Percentiles rank a stretch among this genome's conserved stretches.
phyloP scores from a whole-genome alignment of 2,113 vertebrate genomes.

The Xyrauchen texanus region DNA sequence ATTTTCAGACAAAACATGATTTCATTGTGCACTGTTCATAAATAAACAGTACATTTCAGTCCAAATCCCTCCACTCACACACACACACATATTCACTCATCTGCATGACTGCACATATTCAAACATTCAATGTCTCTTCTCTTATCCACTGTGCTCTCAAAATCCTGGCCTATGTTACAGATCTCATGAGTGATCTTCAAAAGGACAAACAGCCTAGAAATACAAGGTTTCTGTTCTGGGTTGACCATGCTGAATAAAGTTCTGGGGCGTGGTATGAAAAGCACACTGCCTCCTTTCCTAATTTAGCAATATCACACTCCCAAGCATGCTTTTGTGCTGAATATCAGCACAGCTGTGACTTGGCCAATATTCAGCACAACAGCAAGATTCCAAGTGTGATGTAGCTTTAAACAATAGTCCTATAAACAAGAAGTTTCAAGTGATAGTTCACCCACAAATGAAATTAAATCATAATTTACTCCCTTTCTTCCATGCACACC shows the following conservation, averaged over 20 bases:
- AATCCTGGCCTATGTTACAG: constrained; percentile 6
- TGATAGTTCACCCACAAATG: no score
- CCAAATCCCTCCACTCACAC: not conserved
- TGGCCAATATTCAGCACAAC: no score
- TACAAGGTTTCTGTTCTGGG: constrained; percentile 11
- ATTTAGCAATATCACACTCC: not conserved
- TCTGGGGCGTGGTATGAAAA: constrained; percentile 4
- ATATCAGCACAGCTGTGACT: no score
- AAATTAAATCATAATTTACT: no score
- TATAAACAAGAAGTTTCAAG: no score
- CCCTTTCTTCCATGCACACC: no score
- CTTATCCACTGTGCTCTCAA: constrained; percentile 25
- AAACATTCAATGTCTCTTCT: constrained; percentile 18
- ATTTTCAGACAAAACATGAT: no score
- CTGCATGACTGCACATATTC: constrained; percentile 27
- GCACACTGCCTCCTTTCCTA: not conserved
- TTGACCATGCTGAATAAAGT: constrained; percentile 8
- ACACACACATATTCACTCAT: constrained; percentile 15
- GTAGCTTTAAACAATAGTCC: no score
- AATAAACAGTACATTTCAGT: constrained; percentile 40
- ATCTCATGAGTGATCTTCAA: constrained; percentile 37
- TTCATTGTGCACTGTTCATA: constrained; percentile 17
- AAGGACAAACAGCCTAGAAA: constrained; percentile 46
- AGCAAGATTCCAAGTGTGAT: no score
- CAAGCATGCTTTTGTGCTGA: no score